Evolutionary conservation across 2,113 vertebrate genomes (phyloP), one percentile per base, ranked within the genome.

Genomic region (Albula goreensis): DNA sequence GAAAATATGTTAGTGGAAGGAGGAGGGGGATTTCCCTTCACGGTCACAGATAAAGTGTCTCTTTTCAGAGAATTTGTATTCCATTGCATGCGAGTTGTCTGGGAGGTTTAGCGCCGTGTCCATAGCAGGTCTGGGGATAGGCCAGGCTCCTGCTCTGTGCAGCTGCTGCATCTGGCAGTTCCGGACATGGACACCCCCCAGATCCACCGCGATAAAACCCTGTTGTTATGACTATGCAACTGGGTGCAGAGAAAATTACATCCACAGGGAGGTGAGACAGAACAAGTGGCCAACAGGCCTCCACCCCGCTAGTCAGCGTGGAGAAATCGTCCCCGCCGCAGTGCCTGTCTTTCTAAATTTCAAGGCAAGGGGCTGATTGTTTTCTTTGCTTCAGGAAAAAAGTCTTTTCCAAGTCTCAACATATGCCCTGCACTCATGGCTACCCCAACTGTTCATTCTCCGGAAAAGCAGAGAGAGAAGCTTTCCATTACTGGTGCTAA

Each of bases 31-130:
- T 41, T 78, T 85, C 22, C 85, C 78, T 66, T 81, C 78, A 66
- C 86, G 31, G 85, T 87, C 82, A 70, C 49, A 85, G 31, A 87
- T 82, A 86, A 85, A 87, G 79, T 17, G 85, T 56, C 50, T 86
- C 57, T 52, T 66, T 81, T 86, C 85, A 52, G 60, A 81, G 49
- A 50, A 50, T 86, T 52, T 86, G 49, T 86, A 51, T 22, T 86
- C 57, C 57, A 81, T 85, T 81, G 80, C 53, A 81, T 17, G 12
- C 19, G 60, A 85, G 77, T 48, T 52, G 41, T 57, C 31, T 51
- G 19, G 60, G 77, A 48, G 74, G 77, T 22, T 19, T 31, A n/a
- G 51, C 79, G 77, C 22, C 53, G 41, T 7, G 19, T 66, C 85
- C 13, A 48, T 80, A 3, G 78, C 6, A 9, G 19, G n/a, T 10